A percentile compares a stretch with the other conserved stretches of the same genome.
These are phyloP conservation scores for Intellagama lesueurii DNA, from an alignment of 2,797 vertebrate species.

Conservation along the genomic window DNA sequence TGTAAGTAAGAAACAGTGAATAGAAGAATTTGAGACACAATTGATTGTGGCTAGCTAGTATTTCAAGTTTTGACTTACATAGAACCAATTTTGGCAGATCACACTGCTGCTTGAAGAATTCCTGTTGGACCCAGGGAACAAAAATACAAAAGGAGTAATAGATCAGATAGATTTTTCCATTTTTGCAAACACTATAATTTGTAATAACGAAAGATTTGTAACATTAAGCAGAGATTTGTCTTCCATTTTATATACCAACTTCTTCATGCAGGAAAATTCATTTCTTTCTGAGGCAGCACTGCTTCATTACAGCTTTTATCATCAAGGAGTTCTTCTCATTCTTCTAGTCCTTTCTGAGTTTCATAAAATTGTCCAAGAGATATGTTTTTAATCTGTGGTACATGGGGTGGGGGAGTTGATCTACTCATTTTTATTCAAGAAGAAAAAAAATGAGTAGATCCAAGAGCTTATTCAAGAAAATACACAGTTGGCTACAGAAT, in stretches of 20 bases:
- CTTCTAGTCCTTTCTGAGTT: not conserved
- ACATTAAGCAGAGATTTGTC: not conserved
- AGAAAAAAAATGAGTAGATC: too few species aligned
- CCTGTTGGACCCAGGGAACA: not conserved
- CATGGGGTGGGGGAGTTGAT: too few species aligned
- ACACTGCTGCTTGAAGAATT: not conserved
- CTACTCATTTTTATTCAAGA: too few species aligned
- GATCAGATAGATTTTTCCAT: slow-evolving; percentile 16
- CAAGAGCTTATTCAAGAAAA: too few species aligned
- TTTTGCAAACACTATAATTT: not conserved
- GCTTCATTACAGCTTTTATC: too few species aligned
- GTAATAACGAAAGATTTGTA: not conserved
- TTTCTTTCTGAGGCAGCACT: too few species aligned
- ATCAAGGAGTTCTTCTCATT: not conserved
- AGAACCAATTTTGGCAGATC: slow-evolving; percentile 7
- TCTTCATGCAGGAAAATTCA: too few species aligned
- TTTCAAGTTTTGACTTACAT: not conserved
- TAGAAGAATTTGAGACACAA: slow-evolving; percentile 9
- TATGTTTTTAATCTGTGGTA: not conserved
- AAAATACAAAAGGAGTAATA: slow-evolving; percentile 4
- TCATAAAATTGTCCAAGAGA: not conserved
- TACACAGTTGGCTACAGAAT: too few species aligned
- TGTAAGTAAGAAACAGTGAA: slow-evolving; percentile 1
- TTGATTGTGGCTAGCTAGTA: not conserved
- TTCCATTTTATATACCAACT: too few species aligned